Conservation (phyloP, 1,140 invertebrate species). For the Calephelis nemesis region DNA sequence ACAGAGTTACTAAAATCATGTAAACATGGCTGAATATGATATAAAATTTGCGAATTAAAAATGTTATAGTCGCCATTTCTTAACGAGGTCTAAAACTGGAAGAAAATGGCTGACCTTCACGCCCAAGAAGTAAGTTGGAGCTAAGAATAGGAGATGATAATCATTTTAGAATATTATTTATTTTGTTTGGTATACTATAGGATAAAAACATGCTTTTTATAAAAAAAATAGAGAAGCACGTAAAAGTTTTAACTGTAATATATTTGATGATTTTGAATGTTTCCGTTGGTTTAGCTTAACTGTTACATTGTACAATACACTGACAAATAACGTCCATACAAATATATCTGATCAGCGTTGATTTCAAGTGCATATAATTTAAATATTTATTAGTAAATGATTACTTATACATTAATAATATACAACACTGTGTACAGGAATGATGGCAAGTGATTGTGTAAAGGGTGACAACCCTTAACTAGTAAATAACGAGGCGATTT, state of each 20-base stretch:
- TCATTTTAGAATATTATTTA: too few species aligned
- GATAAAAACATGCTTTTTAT: too few species aligned
- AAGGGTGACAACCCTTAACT: conserved; percentile 31
- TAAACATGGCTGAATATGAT: too few species aligned
- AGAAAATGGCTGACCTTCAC: too few species aligned
- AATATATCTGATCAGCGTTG: not conserved
- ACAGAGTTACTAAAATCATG: too few species aligned
- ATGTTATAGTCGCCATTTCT: too few species aligned
- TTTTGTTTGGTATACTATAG: too few species aligned
- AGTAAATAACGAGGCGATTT: conserved; percentile 63
- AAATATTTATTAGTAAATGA: conserved; percentile 17
- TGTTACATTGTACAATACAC: not conserved
- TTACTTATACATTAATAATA: conserved; percentile 38
- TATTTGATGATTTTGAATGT: conserved; percentile 11
- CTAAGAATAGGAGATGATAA: too few species aligned
- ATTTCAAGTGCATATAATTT: conserved; percentile 16
- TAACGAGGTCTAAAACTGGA: too few species aligned
- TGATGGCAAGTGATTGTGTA: conserved; percentile 65
- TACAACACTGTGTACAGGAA: conserved; percentile 63
- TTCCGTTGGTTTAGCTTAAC: not conserved
- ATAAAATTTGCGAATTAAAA: too few species aligned
- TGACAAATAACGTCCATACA: not conserved
- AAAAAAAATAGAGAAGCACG: too few species aligned
- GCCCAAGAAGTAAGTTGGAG: too few species aligned
- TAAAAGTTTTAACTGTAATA: conserved; percentile 20